Conservation (phyloP, 2,113 vertebrate species). For the Ochotona princeps region DNA sequence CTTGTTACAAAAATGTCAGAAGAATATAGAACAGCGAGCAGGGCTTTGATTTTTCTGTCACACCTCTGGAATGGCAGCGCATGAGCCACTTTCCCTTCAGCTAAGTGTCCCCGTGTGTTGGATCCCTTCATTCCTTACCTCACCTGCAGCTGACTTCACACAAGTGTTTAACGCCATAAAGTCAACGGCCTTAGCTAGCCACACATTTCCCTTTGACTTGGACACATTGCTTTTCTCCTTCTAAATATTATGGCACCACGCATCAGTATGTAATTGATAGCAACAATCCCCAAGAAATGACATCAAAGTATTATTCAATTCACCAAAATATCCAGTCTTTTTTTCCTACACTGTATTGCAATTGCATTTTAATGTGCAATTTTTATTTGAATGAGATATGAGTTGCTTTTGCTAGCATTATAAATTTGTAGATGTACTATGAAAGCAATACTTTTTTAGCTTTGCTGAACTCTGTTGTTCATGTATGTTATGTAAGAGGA, state of each 20-base stretch:
- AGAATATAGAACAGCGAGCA: not conserved
- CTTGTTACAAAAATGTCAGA: not conserved
- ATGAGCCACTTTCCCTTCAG: rapidly evolving
- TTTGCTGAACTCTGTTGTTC: not conserved
- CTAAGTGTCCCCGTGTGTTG: not conserved
- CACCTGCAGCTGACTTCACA: not conserved
- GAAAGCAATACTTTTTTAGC: not conserved
- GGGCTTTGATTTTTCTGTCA: not conserved
- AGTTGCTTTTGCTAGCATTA: not conserved
- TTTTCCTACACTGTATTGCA: not conserved
- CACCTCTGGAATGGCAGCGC: not conserved
- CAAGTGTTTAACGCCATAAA: not conserved
- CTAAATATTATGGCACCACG: not conserved
- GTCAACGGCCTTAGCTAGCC: not conserved
- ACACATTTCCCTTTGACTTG: not conserved
- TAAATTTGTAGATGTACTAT: not conserved
- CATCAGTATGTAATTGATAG: not conserved
- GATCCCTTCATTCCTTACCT: not conserved
- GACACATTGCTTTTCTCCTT: not conserved
- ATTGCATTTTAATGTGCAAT: not conserved
- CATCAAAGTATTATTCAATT: conserved; percentile 17
- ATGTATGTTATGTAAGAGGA: not conserved
- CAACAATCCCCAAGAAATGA: not conserved
- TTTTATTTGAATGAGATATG: not conserved
- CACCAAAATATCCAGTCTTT: not conserved